phyloP scores from a whole-genome alignment of 2,797 vertebrate genomes.

The Epinephelus coioides region DNA sequence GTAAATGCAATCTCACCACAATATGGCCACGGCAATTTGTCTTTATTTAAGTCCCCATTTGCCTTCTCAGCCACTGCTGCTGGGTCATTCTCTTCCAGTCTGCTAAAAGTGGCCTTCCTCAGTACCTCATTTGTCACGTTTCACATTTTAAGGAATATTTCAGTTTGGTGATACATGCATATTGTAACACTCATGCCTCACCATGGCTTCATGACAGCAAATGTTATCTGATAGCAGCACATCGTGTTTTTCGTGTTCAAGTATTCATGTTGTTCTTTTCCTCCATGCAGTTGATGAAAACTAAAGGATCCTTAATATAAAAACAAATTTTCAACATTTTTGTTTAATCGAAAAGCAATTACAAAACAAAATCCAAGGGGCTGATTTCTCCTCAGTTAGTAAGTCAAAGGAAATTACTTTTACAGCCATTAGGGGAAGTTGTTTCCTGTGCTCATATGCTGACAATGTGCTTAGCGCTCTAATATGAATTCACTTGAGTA shows the following conservation, averaged over 20 bases:
- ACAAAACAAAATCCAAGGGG: slow-evolving; percentile 13
- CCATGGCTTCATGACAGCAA: slow-evolving; percentile 21
- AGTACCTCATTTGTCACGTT: slow-evolving; percentile 77
- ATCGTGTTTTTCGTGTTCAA: not conserved
- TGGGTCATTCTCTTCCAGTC: slow-evolving; percentile 74
- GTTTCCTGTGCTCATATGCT: slow-evolving; percentile 56
- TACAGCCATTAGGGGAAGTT: slow-evolving; percentile 44
- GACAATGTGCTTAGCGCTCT: slow-evolving; percentile 55
- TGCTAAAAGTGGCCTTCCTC: slow-evolving; percentile 68
- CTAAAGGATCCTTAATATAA: not conserved
- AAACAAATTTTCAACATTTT: slow-evolving; percentile 4
- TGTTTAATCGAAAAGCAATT: slow-evolving; percentile 27
- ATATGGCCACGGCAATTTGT: slow-evolving; percentile 79
- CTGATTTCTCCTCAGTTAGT: slow-evolving; percentile 8
- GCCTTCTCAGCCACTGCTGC: slow-evolving; percentile 66
- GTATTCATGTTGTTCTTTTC: not conserved
- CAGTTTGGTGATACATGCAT: slow-evolving; percentile 41
- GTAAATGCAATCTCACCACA: slow-evolving; percentile 84
- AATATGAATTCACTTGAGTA: slow-evolving; percentile 69
- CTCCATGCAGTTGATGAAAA: not conserved
- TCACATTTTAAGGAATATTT: slow-evolving; percentile 51
- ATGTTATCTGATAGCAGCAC: slow-evolving; percentile 19
- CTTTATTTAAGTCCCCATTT: slow-evolving; percentile 85
- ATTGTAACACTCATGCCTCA: slow-evolving; percentile 38
- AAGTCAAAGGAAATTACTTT: slow-evolving; percentile 49